Evolutionary conservation across 2,888 invertebrate species (phyloP).

Genomic region (Choristoneura rosaceana): DNA sequence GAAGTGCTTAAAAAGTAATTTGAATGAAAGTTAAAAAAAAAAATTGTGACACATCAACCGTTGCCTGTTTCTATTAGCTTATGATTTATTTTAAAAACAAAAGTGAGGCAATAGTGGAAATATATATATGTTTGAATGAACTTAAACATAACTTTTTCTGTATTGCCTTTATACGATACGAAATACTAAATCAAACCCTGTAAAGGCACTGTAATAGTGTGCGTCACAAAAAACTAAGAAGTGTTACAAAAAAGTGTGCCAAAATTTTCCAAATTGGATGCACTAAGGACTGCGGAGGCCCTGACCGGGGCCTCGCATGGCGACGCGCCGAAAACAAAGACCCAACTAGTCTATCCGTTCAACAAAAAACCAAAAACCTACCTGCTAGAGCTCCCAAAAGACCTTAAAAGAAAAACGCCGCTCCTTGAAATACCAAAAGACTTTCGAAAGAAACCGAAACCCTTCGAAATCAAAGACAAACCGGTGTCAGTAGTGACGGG

Average conservation of each 20-base stretch:
- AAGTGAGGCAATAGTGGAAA: background rate
- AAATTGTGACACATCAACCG: background rate
- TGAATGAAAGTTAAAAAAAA: no score
- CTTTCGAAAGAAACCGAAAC: constrained; percentile 68
- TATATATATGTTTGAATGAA: background rate
- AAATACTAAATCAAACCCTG: no score
- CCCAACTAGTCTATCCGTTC: constrained; percentile 72
- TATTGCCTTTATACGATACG: no score
- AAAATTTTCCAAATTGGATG: constrained; percentile 76
- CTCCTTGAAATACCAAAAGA: constrained; percentile 69
- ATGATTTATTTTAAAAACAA: background rate
- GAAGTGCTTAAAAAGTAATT: background rate
- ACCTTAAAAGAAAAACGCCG: constrained; percentile 70
- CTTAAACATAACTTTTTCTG: no score
- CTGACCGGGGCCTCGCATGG: constrained; percentile 66
- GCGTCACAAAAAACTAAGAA: no score
- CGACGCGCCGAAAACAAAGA: constrained; percentile 56
- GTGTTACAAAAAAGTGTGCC: constrained; percentile 21
- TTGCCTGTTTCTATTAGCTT: background rate
- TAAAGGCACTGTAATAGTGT: no score
- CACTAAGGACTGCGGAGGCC: constrained; percentile 66
- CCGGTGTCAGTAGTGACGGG: background rate
- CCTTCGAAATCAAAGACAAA: constrained; percentile 47
- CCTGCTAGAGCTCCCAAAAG: constrained; percentile 72
- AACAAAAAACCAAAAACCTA: constrained; percentile 61